These are phyloP conservation scores for Drosophila watanabei DNA, from an alignment of 1,140 invertebrate genomes.

Conservation along the genomic window DNA sequence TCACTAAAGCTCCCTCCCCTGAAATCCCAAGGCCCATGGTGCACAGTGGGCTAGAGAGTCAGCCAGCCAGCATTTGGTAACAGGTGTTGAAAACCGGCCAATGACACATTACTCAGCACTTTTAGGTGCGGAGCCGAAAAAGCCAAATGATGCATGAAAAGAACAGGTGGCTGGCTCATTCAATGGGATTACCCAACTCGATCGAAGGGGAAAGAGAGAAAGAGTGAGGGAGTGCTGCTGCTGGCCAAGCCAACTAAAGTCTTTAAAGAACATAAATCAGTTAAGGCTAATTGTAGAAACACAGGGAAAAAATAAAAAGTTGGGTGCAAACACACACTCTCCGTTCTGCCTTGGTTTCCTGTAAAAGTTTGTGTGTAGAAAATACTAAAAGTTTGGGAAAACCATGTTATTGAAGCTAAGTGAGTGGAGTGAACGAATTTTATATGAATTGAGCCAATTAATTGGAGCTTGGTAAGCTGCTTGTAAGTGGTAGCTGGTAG, in stretches of 20 bases:
- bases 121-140: slow-evolving; percentile 19
- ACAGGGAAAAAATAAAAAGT: slow-evolving; percentile 10
- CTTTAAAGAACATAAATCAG: slow-evolving; percentile 51
- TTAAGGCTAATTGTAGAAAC: slow-evolving; percentile 46
- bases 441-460: slow-evolving; percentile 40
- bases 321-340: slow-evolving; percentile 8
- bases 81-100: slow-evolving; percentile 76
- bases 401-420: slow-evolving; percentile 31
- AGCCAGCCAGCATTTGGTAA: slow-evolving; percentile 40
- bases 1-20: not conserved
- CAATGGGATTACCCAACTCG: slow-evolving; percentile 44
- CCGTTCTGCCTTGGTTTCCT: not conserved
- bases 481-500: slow-evolving; percentile 2
- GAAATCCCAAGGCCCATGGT: slow-evolving; percentile 1
- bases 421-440: slow-evolving; percentile 42
- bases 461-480: slow-evolving; percentile 19
- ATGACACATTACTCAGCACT: slow-evolving; percentile 70
- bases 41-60: slow-evolving; percentile 54
- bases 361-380: slow-evolving; percentile 26
- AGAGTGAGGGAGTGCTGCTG: not conserved
- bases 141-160: slow-evolving; percentile 68
- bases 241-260: slow-evolving; percentile 13
- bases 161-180: slow-evolving; percentile 63
- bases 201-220: slow-evolving; percentile 7
- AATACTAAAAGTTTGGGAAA: slow-evolving; percentile 23